Evolutionary conservation across 2,888 invertebrate genomes (phyloP), one percentile per base, ranked within the genome.

Genomic region (Acholoe squamosa): DNA sequence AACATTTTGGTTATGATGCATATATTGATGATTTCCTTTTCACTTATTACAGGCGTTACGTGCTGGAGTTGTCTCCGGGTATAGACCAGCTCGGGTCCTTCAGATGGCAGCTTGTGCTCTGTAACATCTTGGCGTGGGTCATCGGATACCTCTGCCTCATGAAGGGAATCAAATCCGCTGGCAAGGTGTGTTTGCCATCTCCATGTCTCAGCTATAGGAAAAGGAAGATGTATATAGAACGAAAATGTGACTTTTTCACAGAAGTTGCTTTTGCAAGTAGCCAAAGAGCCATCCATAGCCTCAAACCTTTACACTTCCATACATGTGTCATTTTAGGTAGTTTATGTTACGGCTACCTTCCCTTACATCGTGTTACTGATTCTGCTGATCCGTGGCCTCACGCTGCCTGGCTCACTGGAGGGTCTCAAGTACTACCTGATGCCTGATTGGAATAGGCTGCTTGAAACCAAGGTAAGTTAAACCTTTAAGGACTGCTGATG

Each of bases 331-430:
- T 43, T 43, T 43, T 10, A 43, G 43, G 43, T 43, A 43, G 43
- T 43, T 43, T 43, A 43, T 43, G 43, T 43, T 10, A 43, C 71
- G 3, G 84, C 84, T 10, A 84, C 84, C 84, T 33, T 84, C 34
- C 84, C 84, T 43, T 84, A 84, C 34, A 10, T 84, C 5, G 51
- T 84, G n/a, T 25, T 84, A 12, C 22, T 43, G 3, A 84, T 84
- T 25, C 51, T 84, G 22, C n/a, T 84, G 22, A 84, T 84, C n/a
- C 84, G 84, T 14, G 84, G 84, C 22, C 84, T 84, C 25, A 84
- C 84, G 14, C 84, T 84, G 10, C 43, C 43, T 1, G 84, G 84
- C 7, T n/a, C 43, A 10, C 3, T 51, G 7, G 28, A 19, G 19
- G 84, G 84, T 10, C 84, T 84, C 34, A 0, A 19, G n/a, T 84